A percentile compares a stretch with the other conserved stretches of the same genome.
Conservation (phyloP, 2,797 vertebrate genomes). For the Pseudochirops corinnae region DNA sequence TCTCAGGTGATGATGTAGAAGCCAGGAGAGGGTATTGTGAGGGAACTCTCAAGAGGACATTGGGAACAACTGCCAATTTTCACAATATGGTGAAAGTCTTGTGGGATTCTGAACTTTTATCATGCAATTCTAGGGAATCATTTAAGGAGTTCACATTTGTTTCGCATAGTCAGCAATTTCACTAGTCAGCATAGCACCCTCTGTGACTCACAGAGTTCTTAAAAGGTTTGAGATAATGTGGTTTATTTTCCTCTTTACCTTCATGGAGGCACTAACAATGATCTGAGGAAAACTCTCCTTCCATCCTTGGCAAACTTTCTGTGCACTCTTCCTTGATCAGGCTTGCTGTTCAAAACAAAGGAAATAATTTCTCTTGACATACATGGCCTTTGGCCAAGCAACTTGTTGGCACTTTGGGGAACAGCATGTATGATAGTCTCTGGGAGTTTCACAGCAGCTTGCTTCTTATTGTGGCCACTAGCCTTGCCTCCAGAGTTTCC, state of each 20-base stretch:
- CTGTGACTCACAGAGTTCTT: not conserved
- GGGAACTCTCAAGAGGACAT: not conserved
- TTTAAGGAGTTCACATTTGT: not conserved
- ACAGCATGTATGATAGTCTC: not conserved
- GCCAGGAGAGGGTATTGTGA: not conserved
- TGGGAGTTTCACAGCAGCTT: not conserved
- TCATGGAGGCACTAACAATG: not conserved
- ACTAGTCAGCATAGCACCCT: not conserved
- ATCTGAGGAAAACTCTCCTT: not conserved
- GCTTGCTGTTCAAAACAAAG: slow-evolving; percentile 45
- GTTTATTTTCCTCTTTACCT: not conserved
- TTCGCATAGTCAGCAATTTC: not conserved
- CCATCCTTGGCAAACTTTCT: not conserved
- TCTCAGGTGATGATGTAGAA: not conserved
- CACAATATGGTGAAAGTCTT: not conserved
- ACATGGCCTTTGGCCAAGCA: not conserved
- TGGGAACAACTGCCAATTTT: not conserved
- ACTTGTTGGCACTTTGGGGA: slow-evolving; percentile 5
- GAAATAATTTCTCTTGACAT: slow-evolving; percentile 37
- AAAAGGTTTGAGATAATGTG: not conserved
- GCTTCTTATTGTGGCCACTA: slow-evolving; percentile 27
- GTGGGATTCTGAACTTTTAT: not conserved
- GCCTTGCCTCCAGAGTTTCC: slow-evolving; percentile 14
- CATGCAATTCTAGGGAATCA: not conserved
- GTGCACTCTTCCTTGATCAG: not conserved